phyloP scores from a whole-genome alignment of 2,113 vertebrate genomes.

The Pardalotus punctatus region DNA sequence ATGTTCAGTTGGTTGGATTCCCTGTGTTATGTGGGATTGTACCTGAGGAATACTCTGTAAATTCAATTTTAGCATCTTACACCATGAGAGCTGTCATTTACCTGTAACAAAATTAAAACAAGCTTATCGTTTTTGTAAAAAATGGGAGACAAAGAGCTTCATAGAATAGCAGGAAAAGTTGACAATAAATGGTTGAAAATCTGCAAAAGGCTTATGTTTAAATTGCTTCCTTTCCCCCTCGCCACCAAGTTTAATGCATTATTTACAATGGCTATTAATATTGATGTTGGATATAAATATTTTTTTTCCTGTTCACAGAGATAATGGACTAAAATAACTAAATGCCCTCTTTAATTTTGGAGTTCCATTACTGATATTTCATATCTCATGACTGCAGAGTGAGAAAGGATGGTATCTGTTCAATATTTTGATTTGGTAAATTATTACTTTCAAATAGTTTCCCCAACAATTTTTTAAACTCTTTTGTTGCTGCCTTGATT shows the following conservation, averaged over 20 bases:
- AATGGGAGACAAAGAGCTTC: neutral
- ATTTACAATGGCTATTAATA: neutral
- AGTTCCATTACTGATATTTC: neutral
- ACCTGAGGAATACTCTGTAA: neutral
- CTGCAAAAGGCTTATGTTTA: neutral
- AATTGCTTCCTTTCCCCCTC: neutral
- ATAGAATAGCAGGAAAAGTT: neutral
- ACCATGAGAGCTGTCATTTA: neutral
- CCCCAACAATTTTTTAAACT: neutral
- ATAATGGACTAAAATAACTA: neutral
- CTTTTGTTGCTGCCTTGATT: neutral
- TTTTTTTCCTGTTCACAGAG: neutral
- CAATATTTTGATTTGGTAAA: neutral
- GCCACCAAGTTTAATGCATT: neutral
- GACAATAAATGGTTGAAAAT: neutral
- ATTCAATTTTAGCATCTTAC: neutral
- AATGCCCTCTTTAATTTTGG: neutral
- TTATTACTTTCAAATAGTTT: neutral
- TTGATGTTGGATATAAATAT: neutral
- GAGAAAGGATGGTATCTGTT: neutral
- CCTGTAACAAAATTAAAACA: neutral
- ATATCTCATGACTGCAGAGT: neutral
- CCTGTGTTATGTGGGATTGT: fast-evolving
- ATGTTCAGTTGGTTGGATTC: neutral
- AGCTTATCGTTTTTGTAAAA: neutral